Evolutionary conservation across 2,797 vertebrate species (phyloP).

Genomic region (Semaprochilodus insignis): DNA sequence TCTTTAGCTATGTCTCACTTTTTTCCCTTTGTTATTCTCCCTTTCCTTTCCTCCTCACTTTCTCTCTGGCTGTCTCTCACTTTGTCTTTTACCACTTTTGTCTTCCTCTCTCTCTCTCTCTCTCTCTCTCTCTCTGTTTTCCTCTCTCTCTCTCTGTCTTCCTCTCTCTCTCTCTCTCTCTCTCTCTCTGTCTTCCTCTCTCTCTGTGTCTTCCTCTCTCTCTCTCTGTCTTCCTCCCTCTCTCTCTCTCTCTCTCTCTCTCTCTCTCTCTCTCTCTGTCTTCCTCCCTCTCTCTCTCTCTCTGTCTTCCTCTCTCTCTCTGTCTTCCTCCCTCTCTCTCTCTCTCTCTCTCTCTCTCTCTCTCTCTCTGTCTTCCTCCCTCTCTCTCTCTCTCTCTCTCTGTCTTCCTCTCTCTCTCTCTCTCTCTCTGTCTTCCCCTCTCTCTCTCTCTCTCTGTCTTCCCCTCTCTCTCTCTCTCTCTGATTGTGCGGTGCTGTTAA

Average conservation of each 20-base stretch:
- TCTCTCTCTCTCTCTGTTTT: conserved; percentile 44
- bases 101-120: too few relatives aligned
- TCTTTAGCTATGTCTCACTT: too few relatives aligned
- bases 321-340: neutral
- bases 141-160: neutral
- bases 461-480: conserved; percentile 18
- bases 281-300: too few relatives aligned
- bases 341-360: neutral
- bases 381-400: neutral
- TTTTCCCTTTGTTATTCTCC: neutral
- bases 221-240: neutral
- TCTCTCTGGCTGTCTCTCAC: neutral
- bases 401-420: neutral
- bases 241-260: neutral
- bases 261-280: too few relatives aligned
- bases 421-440: conserved; percentile 40
- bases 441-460: neutral
- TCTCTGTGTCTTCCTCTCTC: too few relatives aligned
- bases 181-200: conserved; percentile 16
- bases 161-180: neutral
- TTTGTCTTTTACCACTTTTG: neutral
- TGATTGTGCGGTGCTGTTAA: conserved; percentile 77
- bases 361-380: neutral
- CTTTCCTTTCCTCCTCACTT: neutral
- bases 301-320: too few relatives aligned